phyloP scores from a whole-genome alignment of 37 sponge, comb jelly and placozoan species.

The Dysidea cf. avara region DNA sequence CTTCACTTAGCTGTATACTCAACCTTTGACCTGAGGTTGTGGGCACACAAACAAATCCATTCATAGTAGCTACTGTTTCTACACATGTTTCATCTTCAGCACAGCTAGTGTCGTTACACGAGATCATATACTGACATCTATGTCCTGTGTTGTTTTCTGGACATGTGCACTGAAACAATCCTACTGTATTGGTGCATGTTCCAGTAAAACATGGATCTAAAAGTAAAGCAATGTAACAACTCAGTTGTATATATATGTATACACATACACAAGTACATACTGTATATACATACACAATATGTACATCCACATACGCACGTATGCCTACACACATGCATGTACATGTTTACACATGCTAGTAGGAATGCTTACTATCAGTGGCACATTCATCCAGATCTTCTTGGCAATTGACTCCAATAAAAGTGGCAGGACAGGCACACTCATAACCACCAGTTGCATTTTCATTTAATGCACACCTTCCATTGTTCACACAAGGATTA shows the following conservation, averaged over 20 bases:
- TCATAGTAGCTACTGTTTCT: background rate
- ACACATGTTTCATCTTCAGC: slow-evolving; percentile 1
- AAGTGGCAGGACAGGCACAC: slow-evolving; percentile 17
- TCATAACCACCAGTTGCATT: slow-evolving; percentile 2
- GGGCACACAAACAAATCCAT: slow-evolving; percentile 5
- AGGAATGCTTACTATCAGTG: slow-evolving; percentile 12
- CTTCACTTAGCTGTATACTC: too few species aligned
- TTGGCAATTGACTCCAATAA: slow-evolving; percentile 9
- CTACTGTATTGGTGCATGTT: slow-evolving; percentile 12
- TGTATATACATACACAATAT: too few species aligned
- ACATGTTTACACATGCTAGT: too few species aligned
- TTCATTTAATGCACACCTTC: slow-evolving; percentile 1
- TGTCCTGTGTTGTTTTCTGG: background rate
- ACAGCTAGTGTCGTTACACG: slow-evolving; percentile 4
- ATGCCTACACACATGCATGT: too few species aligned
- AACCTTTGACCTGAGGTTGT: background rate
- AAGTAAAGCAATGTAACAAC: background rate
- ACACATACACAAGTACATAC: too few species aligned
- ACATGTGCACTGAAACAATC: slow-evolving; percentile 20
- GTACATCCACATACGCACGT: too few species aligned
- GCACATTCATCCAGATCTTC: slow-evolving; percentile 2
- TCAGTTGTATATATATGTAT: too few species aligned
- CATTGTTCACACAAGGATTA: slow-evolving; percentile 9
- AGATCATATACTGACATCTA: slow-evolving; percentile 1
- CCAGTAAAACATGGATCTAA: slow-evolving; percentile 27